Percentiles rank a stretch among this genome's conserved stretches.
Conservation (phyloP, 2,113 vertebrate species). For the Galbula dea region DNA sequence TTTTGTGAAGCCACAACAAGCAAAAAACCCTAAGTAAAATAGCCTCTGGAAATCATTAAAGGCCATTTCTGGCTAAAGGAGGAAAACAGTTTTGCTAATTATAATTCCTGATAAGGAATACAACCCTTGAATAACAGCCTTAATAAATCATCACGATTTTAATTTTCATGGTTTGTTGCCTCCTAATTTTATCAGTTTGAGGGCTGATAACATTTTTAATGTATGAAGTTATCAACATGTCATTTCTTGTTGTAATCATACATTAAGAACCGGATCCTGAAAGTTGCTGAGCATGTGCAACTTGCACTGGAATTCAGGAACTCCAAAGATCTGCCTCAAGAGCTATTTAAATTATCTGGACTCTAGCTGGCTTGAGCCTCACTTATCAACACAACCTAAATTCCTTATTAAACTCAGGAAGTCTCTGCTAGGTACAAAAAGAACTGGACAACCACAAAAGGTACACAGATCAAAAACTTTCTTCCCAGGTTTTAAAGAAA, state of each 20-base stretch:
- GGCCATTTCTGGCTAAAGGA: neutral
- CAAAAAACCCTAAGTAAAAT: neutral
- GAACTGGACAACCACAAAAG: neutral
- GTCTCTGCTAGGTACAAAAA: neutral
- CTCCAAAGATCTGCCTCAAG: neutral
- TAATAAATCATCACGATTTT: slow-evolving; percentile 17
- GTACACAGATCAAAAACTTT: neutral
- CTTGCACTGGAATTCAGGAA: neutral
- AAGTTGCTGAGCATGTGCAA: neutral
- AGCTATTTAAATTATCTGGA: neutral
- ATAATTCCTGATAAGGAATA: neutral
- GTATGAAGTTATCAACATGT: slow-evolving; percentile 31
- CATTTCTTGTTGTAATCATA: neutral
- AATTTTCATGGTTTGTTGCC: slow-evolving; percentile 20
- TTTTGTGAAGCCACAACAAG: neutral
- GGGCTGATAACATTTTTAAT: slow-evolving; percentile 9
- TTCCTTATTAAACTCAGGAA: neutral
- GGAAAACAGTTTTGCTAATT: neutral
- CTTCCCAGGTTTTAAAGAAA: neutral
- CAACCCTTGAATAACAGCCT: neutral
- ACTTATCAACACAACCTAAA: neutral
- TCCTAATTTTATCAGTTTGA: neutral
- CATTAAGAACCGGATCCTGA: neutral
- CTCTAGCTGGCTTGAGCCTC: neutral
- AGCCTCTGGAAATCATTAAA: neutral